These are phyloP conservation scores for Atherix ibis DNA, from an alignment of 2,888 invertebrate species.

Conservation along the genomic window DNA sequence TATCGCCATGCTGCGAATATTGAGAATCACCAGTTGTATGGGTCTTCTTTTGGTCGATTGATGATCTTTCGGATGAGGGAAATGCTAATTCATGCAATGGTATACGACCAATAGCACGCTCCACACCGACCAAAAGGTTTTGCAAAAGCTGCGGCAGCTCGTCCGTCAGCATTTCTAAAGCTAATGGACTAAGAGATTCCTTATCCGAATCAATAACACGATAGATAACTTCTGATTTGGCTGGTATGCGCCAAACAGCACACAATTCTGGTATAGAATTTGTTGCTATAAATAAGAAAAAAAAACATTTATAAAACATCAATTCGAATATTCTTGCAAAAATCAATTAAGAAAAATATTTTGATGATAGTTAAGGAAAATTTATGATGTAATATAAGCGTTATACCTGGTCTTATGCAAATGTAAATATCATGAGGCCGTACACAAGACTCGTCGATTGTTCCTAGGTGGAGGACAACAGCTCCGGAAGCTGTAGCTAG, in stretches of 20 bases:
- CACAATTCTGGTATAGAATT: constrained; percentile 19
- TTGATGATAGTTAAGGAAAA: too few relatives aligned
- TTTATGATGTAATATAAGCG: too few relatives aligned
- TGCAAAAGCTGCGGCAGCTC: constrained; percentile 47
- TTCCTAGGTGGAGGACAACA: constrained; percentile 45
- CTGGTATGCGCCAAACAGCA: constrained; percentile 25
- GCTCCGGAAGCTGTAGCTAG: constrained; percentile 43
- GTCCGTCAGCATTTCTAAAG: constrained; percentile 31
- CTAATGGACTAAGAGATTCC: constrained; percentile 23
- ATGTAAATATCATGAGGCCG: constrained; percentile 48
- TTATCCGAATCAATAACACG: constrained; percentile 25
- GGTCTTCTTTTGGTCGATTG: constrained; percentile 7
- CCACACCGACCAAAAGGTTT: constrained; percentile 49
- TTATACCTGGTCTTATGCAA: constrained; percentile 36
- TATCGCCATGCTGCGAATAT: too few relatives aligned
- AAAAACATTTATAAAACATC: constrained; percentile 18
- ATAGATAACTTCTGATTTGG: constrained; percentile 20
- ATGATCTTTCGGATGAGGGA: constrained; percentile 37
- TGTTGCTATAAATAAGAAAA: constrained; percentile 17
- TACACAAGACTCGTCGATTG: constrained; percentile 42
- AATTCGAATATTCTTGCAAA: background rate
- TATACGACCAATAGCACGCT: constrained; percentile 50
- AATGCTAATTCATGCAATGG: constrained; percentile 48
- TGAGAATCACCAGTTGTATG: constrained; percentile 11
- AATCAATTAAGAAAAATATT: background rate